Percentiles rank a stretch among this genome's conserved stretches.
Conservation (phyloP, 2,113 vertebrate species). For the Zeus faber region DNA sequence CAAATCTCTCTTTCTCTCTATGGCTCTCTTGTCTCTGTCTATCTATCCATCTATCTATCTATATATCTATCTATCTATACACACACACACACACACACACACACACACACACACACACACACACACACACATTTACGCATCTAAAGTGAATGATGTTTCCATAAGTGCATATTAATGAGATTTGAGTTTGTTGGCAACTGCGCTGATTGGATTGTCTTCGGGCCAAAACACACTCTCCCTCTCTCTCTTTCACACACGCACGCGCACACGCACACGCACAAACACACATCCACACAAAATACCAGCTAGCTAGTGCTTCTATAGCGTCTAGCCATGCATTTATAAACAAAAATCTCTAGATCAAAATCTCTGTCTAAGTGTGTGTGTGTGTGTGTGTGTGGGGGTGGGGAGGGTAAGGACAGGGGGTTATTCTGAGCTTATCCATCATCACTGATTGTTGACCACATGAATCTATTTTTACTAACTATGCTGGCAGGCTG, state of each 20-base stretch:
- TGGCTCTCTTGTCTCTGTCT: too few species aligned
- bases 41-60: too few species aligned
- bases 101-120: neutral
- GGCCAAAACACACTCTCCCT: conserved; percentile 20
- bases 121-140: conserved; percentile 17
- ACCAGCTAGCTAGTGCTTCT: too few species aligned
- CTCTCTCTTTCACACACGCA: neutral
- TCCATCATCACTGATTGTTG: conserved; percentile 68
- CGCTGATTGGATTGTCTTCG: conserved; percentile 41
- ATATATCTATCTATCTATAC: too few species aligned
- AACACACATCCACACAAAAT: neutral
- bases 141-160: conserved; percentile 48
- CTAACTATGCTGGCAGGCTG: conserved; percentile 60
- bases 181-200: conserved; percentile 48
- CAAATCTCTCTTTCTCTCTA: conserved; percentile 16
- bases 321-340: neutral
- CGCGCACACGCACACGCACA: conserved; percentile 1
- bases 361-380: neutral
- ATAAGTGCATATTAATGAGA: conserved; percentile 64
- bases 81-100: conserved; percentile 9
- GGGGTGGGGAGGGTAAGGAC: conserved; percentile 27
- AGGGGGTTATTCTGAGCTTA: conserved; percentile 64
- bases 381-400: conserved; percentile 14
- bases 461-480: conserved; percentile 68
- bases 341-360: too few species aligned